Conservation (phyloP, 1,140 invertebrate genomes). For the Ptiloglossa arizonensis region DNA sequence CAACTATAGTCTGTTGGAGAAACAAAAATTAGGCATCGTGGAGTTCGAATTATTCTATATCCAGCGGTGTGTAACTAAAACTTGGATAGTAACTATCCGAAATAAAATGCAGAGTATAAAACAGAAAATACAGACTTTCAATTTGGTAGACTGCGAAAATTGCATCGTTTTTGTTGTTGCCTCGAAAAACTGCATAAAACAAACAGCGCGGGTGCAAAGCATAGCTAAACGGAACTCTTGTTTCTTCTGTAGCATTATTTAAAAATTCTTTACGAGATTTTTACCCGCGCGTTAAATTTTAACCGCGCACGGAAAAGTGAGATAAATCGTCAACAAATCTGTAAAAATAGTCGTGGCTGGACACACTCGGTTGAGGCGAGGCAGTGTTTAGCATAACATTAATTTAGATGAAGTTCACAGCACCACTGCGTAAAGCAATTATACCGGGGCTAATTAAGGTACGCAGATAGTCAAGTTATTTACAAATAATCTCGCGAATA, state of each 20-base stretch:
- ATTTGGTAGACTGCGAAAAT: no score
- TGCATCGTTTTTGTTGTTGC: no score
- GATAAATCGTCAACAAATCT: conserved; percentile 19
- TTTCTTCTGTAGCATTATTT: neutral
- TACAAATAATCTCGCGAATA: conserved; percentile 38
- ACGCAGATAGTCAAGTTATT: conserved; percentile 34
- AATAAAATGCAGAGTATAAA: no score
- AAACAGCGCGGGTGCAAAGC: no score
- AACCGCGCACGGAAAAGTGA: neutral
- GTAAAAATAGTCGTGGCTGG: conserved; percentile 9
- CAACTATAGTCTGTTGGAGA: no score
- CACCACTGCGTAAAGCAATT: conserved; percentile 39
- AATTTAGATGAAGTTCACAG: conserved; percentile 13
- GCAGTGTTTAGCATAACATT: conserved; percentile 33
- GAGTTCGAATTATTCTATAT: no score
- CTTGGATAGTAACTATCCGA: no score
- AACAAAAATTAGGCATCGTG: no score
- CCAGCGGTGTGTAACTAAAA: no score
- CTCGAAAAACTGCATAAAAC: no score
- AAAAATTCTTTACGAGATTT: neutral
- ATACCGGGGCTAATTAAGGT: conserved; percentile 39
- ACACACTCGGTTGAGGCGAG: conserved; percentile 6
- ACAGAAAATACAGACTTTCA: no score
- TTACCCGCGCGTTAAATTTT: neutral
- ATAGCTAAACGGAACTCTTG: no score